Conservation (phyloP, 2,888 invertebrate genomes). For the Cephus pulcher region DNA sequence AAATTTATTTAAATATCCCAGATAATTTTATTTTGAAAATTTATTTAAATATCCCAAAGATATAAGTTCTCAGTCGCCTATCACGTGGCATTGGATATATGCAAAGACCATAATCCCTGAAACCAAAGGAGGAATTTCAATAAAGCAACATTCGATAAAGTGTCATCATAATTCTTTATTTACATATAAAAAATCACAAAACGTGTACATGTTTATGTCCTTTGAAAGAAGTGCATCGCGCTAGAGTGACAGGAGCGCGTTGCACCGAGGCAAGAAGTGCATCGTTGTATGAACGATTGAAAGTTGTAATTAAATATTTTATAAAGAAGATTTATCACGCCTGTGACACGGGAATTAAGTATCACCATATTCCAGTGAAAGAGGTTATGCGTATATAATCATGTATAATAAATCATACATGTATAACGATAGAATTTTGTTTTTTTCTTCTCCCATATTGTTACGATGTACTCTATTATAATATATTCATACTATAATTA, state of each 20-base stretch:
- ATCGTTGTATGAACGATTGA: constrained; percentile 16
- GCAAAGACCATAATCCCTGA: no score
- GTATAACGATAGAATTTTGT: constrained; percentile 18
- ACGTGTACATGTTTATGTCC: constrained; percentile 8
- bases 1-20: background rate
- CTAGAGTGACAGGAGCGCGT: constrained; percentile 17
- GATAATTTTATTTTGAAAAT: background rate
- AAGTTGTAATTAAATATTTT: constrained; percentile 18
- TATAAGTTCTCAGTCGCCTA: background rate
- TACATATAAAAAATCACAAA: constrained; percentile 35
- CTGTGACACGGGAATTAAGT: constrained; percentile 6
- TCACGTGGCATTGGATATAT: no score
- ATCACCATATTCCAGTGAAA: background rate
- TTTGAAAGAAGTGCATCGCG: constrained; percentile 20
- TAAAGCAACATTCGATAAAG: background rate
- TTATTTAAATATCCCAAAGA: background rate
- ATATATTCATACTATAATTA: constrained; percentile 21
- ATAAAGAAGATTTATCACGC: constrained; percentile 16
- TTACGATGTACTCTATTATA: constrained; percentile 22
- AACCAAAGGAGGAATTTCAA: background rate
- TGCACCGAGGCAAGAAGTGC: constrained; percentile 16
- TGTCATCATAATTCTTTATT: constrained; percentile 34
- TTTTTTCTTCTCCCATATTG: constrained; percentile 10
- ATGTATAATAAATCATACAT: constrained; percentile 6
- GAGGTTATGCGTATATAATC: background rate